Percentiles rank a stretch among this genome's conserved stretches.
Evolutionary conservation across 1,140 invertebrate species (phyloP).

Genomic region (Drosophila yakuba): DNA sequence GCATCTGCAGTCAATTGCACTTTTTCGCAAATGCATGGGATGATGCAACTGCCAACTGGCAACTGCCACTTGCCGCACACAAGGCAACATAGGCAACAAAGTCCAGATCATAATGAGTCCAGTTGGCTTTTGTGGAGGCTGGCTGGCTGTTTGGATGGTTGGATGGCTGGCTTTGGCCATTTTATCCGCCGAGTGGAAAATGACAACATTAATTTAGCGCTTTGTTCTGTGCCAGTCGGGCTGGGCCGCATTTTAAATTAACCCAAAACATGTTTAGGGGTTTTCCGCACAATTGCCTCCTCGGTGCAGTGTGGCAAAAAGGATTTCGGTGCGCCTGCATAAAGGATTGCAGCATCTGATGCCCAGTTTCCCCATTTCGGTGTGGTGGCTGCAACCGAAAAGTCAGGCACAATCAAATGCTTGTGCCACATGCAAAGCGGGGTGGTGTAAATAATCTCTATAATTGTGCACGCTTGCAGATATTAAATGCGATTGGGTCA

Average conservation of each 20-base stretch:
- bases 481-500: too few relatives aligned
- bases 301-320: constrained; percentile 68
- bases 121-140: constrained; percentile 43
- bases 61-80: constrained; percentile 3
- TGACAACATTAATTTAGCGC: constrained; percentile 82
- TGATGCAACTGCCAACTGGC: constrained; percentile 34
- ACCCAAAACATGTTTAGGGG: constrained; percentile 84
- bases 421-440: constrained; percentile 5
- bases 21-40: constrained; percentile 52
- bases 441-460: constrained; percentile 5
- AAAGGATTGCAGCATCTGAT: constrained; percentile 68
- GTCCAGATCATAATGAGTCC: constrained; percentile 39
- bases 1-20: constrained; percentile 79
- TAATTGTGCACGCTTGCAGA: constrained; percentile 5
- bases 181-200: constrained; percentile 80
- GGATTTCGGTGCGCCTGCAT: constrained; percentile 48
- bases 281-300: constrained; percentile 82
- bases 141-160: constrained; percentile 11
- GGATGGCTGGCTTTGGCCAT: constrained; percentile 55
- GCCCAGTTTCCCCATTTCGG: constrained; percentile 20
- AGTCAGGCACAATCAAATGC: constrained; percentile 32
- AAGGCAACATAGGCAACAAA: constrained; percentile 12
- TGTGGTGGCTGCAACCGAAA: constrained; percentile 39
- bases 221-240: constrained; percentile 64
- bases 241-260: constrained; percentile 83